Evolutionary conservation across 1,140 invertebrate species (phyloP), one percentile per base, ranked within the genome.

Genomic region (Coenobita brevimanus): DNA sequence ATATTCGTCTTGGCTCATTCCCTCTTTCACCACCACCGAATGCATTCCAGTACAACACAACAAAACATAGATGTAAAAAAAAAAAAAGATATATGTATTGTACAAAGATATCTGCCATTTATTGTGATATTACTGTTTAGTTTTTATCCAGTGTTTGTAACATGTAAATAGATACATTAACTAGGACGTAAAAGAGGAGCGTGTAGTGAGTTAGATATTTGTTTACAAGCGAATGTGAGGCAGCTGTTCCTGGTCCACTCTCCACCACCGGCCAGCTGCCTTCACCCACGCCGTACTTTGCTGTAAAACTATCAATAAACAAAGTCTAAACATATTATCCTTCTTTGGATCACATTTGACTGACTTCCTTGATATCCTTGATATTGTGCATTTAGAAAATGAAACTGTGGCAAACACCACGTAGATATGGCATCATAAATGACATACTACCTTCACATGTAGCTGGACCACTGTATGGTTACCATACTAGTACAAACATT

Each of bases 71-170:
- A 73, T 17, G 36, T 36, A 73, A 81, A 41, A 24, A 82, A n/a
- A 62, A 41, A 33, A 43, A 62, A 54, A 21, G 73, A 62, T 80
- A 80, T 80, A 87, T 71, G 73, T 87, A 38, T 73, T 87, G 85
- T 87, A 87, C 85, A 87, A 87, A 87, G 50, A 33, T 50, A 80
- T 80, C 76, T 78, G 85, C 67, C 85, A 71, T 75, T 87, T 71
- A 41, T 73, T 87, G 85, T 87, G 85, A 87, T 87, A 87, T 87
- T 87, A 87, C 41, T 57, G 79, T 71, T 87, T 87, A 87, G 85
- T 81, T 57, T 71, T 46, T 50, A 50, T 50, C 21, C 54, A 43
- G 36, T 64, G 43, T 79, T 41, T 85, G 43, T 62, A 36, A 79
- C 15, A 41, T 87, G 85, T 87, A 81, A 17, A 87, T 86, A 86